Conservation (phyloP, 2,888 invertebrate species). For the Chironomus riparius region DNA sequence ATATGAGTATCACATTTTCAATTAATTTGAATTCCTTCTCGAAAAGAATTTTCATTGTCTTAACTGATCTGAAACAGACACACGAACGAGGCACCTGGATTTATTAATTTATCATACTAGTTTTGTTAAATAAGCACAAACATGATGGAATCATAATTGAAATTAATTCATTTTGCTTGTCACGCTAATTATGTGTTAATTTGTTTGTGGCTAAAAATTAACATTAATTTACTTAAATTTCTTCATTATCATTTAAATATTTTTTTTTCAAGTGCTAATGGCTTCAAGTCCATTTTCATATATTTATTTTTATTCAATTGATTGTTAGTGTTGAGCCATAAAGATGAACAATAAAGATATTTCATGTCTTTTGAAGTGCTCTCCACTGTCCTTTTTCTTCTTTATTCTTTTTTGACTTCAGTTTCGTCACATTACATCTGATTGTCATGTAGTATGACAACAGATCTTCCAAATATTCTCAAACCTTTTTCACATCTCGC, state of each 20-base stretch:
- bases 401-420: not conserved
- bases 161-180: slow-evolving; percentile 17
- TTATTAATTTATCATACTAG: not conserved
- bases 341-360: slow-evolving; percentile 22
- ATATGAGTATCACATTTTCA: not conserved
- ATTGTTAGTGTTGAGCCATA: slow-evolving; percentile 5
- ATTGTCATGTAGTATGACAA: no score
- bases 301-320: not conserved
- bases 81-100: not conserved
- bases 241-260: not conserved
- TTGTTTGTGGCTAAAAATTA: slow-evolving; percentile 17
- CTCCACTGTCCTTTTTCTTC: not conserved
- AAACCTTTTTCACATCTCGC: not conserved
- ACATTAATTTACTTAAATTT: slow-evolving; percentile 16
- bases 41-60: not conserved
- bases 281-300: not conserved
- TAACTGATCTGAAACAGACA: not conserved
- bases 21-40: not conserved
- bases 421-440: no score
- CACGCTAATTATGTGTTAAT: slow-evolving; percentile 23
- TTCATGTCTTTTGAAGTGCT: not conserved
- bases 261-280: not conserved
- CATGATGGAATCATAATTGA: not conserved
- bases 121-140: not conserved
- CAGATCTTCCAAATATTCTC: not conserved